Evolutionary conservation across 2,797 vertebrate genomes (phyloP), one percentile per base, ranked within the genome.

Genomic region (Falco naumanni): DNA sequence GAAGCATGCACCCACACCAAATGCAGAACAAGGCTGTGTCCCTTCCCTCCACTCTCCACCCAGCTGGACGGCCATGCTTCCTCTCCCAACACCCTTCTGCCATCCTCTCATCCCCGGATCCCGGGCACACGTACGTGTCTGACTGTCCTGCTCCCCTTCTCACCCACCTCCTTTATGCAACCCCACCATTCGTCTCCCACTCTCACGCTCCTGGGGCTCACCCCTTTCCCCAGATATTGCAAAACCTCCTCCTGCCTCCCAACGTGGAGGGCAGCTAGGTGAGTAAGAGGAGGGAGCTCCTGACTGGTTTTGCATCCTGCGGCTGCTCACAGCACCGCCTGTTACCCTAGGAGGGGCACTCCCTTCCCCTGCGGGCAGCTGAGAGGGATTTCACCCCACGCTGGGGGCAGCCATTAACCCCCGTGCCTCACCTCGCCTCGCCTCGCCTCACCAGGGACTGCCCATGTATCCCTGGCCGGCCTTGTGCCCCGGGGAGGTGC

Each of bases 141-240:
- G 65, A 6, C 61, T 8, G 29, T 11, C 74, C 83, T 10, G 4
- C 57, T 74, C 34, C 74, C 43, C 66, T 91, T 13, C 86, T 68
- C 66, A 4, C 81, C 93, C 93, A 83, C 91, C 43, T 66, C 56
- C 56, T 64, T 82, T 50, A 57, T 70, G 75, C 21, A 95, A 84
- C 61, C 68, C 64, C 3, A 3, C 68, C 68, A 26, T 75, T 72
- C 69, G 68, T 45, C 51, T 79, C 89, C 89, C 64, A 25, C 84
- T 70, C 60, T 14, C 28, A 17, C 2, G 5, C 34, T 87, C 89
- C 51, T 0, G 3, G 45, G 78, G 48, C 87, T 87, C 34, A 14
- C 64, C 84, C 81, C 93, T 93, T 88, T 90, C 87, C 87, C 80
- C 54, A 80, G 53, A 63, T 63, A 92, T 89, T 97, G 95, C 90